phyloP scores from a whole-genome alignment of 2,113 vertebrate genomes.

The Laticauda laticaudata region DNA sequence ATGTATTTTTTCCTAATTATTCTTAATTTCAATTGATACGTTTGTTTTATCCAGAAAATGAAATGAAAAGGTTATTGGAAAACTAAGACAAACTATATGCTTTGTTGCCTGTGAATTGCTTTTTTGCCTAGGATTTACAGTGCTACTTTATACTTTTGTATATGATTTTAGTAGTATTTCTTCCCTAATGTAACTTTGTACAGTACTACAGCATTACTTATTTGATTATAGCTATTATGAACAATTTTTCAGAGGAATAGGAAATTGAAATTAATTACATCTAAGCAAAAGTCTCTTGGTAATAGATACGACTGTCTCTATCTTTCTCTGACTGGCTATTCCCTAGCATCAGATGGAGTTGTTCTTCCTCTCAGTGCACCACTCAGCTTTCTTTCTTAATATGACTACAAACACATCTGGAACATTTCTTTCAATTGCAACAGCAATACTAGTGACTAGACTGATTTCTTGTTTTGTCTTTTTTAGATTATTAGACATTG shows the following conservation, averaged over 20 bases:
- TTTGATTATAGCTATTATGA: neutral
- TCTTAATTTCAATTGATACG: neutral
- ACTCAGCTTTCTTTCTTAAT: neutral
- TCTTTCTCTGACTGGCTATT: neutral
- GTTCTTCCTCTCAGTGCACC: neutral
- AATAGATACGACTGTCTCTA: neutral
- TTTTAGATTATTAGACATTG: too few relatives aligned
- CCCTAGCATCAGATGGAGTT: neutral
- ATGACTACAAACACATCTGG: neutral
- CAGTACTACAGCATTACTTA: too few relatives aligned
- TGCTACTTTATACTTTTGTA: neutral
- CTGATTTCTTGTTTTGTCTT: too few relatives aligned
- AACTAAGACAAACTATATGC: neutral
- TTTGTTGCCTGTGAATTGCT: neutral
- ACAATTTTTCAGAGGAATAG: neutral
- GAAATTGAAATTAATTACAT: neutral
- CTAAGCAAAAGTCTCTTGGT: neutral
- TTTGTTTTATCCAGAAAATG: neutral
- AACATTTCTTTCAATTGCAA: neutral
- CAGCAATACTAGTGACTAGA: neutral
- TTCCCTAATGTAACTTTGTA: neutral
- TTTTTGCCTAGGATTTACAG: neutral
- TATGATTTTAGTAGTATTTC: neutral
- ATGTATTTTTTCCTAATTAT: neutral
- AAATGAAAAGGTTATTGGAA: neutral